phyloP scores from a whole-genome alignment of 1,140 invertebrate genomes.

The Leptinotarsa texana region DNA sequence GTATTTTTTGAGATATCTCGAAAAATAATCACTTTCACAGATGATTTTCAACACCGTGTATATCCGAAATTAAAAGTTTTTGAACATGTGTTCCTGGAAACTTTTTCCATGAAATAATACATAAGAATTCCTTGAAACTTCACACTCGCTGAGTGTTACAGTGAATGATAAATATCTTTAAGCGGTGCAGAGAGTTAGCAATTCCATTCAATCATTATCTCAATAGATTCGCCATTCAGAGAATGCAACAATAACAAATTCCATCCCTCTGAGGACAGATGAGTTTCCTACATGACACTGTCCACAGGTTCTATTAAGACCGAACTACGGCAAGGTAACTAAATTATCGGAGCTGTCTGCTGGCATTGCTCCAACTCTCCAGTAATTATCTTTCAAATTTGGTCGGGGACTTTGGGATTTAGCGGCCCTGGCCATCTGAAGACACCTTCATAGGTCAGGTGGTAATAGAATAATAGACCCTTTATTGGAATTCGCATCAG shows the following conservation, averaged over 20 bases:
- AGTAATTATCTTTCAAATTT: constrained; percentile 57
- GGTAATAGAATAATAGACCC: constrained; percentile 26
- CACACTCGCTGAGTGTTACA: too few relatives aligned
- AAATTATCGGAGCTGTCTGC: constrained; percentile 48
- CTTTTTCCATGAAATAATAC: too few relatives aligned
- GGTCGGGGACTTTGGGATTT: constrained; percentile 53
- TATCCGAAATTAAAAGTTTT: too few relatives aligned
- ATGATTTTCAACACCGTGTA: too few relatives aligned
- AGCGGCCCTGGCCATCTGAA: constrained; percentile 37
- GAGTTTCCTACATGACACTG: constrained; percentile 17
- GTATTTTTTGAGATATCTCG: too few relatives aligned
- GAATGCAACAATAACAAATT: constrained; percentile 11
- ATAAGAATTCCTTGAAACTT: too few relatives aligned
- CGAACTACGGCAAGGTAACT: constrained; percentile 45
- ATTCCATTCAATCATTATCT: neutral
- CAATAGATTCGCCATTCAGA: neutral
- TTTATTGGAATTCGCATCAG: constrained; percentile 15
- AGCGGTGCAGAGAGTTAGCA: constrained; percentile 9
- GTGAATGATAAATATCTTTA: too few relatives aligned
- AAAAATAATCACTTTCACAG: too few relatives aligned
- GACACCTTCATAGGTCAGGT: constrained; percentile 36
- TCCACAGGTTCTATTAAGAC: constrained; percentile 38
- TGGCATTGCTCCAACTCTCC: constrained; percentile 44
- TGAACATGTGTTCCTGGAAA: too few relatives aligned
- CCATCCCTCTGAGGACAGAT: constrained; percentile 8